Conservation (phyloP, 2,888 invertebrate genomes). For the Neria commutata region DNA sequence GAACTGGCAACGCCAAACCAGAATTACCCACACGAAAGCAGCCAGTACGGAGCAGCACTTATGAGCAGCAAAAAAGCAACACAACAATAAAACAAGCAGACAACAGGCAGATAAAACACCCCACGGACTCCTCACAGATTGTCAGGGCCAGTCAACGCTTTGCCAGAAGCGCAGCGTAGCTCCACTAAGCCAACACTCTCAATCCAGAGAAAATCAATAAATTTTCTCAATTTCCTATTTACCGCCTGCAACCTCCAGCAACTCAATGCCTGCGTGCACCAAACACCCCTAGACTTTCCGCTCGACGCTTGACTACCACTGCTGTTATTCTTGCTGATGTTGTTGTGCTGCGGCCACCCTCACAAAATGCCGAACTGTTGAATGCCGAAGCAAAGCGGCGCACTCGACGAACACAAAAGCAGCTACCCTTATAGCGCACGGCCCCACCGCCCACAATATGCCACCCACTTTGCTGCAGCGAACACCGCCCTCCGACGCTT, state of each 20-base stretch:
- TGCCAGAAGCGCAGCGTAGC: too few species aligned
- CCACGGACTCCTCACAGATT: too few species aligned
- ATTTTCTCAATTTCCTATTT: conserved; percentile 38
- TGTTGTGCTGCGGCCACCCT: too few species aligned
- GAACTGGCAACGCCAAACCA: too few species aligned
- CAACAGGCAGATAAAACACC: background rate
- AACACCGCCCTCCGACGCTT: background rate
- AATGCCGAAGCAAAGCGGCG: conserved; percentile 39
- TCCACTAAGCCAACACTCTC: background rate
- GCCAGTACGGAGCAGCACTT: too few species aligned
- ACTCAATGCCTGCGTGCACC: background rate
- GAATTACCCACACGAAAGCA: too few species aligned
- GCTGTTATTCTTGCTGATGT: too few species aligned
- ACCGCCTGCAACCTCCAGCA: conserved; percentile 24
- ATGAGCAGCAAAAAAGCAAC: background rate
- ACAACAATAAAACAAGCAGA: background rate
- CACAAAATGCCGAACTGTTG: conserved; percentile 51
- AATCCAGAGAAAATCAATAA: conserved; percentile 42
- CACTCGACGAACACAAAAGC: conserved; percentile 25
- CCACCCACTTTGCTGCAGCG: background rate
- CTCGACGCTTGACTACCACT: background rate
- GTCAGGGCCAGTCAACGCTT: too few species aligned
- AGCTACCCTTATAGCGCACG: conserved; percentile 23
- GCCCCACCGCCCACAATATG: background rate
- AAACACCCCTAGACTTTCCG: conserved; percentile 12